A percentile compares a stretch with the other conserved stretches of the same genome.
phyloP scores from a whole-genome alignment of 2,113 vertebrate species.

The Lepus americanus region DNA sequence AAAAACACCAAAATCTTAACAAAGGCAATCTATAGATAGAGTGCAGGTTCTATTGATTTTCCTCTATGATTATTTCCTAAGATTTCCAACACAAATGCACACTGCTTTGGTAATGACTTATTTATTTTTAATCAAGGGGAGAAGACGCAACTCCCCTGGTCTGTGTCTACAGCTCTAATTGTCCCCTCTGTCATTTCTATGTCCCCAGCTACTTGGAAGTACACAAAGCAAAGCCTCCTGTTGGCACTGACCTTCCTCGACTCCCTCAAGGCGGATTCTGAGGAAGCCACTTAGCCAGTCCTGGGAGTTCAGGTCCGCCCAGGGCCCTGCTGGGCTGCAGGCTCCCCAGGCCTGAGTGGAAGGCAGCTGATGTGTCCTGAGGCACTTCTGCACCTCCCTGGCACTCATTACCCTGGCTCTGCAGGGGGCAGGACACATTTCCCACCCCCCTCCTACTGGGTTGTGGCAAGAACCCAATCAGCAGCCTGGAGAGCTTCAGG shows the following conservation, averaged over 20 bases:
- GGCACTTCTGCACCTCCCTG: conserved; percentile 56
- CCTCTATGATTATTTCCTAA: not conserved
- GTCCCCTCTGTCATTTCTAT: not conserved
- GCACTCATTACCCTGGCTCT: conserved; percentile 70
- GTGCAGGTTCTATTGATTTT: not conserved
- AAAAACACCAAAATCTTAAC: conserved; percentile 23
- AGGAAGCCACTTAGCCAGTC: conserved; percentile 50
- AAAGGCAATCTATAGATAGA: not conserved
- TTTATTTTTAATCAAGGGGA: conserved; percentile 27
- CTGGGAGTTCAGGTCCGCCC: conserved; percentile 43
- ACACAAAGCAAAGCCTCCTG: conserved; percentile 52
- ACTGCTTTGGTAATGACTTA: not conserved
- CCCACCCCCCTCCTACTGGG: not conserved
- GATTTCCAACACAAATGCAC: not conserved
- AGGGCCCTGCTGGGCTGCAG: not conserved
- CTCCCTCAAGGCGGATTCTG: not conserved
- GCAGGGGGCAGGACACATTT: conserved; percentile 54
- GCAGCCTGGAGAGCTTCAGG: not conserved
- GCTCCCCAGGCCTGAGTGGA: not conserved
- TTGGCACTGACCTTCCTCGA: not conserved
- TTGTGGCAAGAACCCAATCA: conserved; percentile 35
- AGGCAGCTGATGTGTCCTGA: not conserved
- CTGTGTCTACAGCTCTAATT: conserved; percentile 9
- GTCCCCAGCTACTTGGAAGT: conserved; percentile 57
- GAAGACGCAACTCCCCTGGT: not conserved